These are phyloP conservation scores for Diachrysia chrysitis DNA, from an alignment of 2,888 invertebrate genomes.

Conservation along the genomic window DNA sequence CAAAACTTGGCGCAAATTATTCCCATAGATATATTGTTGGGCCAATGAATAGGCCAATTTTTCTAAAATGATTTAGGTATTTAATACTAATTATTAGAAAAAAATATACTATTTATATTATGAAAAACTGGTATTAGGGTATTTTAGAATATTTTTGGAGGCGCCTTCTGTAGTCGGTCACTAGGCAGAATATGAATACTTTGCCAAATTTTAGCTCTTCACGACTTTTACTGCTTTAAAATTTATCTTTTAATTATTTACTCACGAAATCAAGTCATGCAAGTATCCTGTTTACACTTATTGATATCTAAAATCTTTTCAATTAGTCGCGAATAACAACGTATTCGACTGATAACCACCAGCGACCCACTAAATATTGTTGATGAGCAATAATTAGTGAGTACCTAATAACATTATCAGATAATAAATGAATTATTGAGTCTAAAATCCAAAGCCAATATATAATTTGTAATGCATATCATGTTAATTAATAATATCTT, in stretches of 20 bases:
- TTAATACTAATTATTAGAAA: too few species aligned
- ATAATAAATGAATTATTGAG: neutral
- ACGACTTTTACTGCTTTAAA: neutral
- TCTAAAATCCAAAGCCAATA: neutral
- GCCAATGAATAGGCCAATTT: too few species aligned
- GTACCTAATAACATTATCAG: neutral
- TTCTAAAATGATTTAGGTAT: too few species aligned
- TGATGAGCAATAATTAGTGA: slow-evolving; percentile 17
- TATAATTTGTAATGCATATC: neutral
- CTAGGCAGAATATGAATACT: neutral
- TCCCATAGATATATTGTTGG: too few species aligned
- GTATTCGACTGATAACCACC: slow-evolving; percentile 4
- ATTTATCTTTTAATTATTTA: neutral
- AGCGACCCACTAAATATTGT: slow-evolving; percentile 28
- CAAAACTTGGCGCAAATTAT: too few species aligned
- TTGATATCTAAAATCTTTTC: neutral
- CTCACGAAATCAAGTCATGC: neutral
- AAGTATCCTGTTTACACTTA: neutral
- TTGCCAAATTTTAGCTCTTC: neutral
- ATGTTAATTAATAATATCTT: neutral
- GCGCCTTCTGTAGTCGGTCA: too few species aligned
- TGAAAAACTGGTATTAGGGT: too few species aligned
- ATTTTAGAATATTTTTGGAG: too few species aligned
- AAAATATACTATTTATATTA: too few species aligned
- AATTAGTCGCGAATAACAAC: neutral